These are phyloP conservation scores for Campaea margaritaria DNA, from an alignment of 2,888 invertebrate genomes.

Conservation along the genomic window DNA sequence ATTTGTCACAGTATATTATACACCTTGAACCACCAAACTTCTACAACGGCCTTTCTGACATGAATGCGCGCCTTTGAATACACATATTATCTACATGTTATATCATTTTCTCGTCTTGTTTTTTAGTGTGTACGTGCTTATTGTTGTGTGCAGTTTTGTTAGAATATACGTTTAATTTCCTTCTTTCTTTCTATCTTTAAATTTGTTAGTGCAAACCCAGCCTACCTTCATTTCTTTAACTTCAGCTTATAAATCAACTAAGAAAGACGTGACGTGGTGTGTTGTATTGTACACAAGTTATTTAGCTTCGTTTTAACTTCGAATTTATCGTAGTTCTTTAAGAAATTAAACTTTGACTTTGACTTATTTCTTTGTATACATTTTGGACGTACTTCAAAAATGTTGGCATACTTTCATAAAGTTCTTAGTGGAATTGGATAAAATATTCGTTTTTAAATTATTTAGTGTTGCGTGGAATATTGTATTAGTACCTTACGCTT, in stretches of 20 bases:
- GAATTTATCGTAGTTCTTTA: conserved; percentile 37
- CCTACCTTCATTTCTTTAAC: conserved; percentile 49
- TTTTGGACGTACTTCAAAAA: conserved; percentile 14
- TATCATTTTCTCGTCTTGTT: no score
- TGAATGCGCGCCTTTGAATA: no score
- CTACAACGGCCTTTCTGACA: no score
- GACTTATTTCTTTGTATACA: conserved; percentile 5
- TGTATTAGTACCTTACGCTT: background rate
- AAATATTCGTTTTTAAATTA: conserved; percentile 7
- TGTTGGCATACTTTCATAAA: conserved; percentile 16
- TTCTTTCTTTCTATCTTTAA: no score
- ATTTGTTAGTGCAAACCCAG: conserved; percentile 5
- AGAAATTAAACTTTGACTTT: conserved; percentile 9
- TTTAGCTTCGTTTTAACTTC: conserved; percentile 30
- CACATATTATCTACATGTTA: no score
- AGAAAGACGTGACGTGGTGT: conserved; percentile 37
- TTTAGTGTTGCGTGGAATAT: background rate
- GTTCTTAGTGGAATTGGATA: conserved; percentile 1
- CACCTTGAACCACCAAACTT: no score
- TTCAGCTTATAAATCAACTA: conserved; percentile 47
- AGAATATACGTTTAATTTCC: no score
- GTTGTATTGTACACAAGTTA: conserved; percentile 37
- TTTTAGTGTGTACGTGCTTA: no score
- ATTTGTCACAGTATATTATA: no score
- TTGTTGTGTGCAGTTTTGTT: no score